phyloP scores from a whole-genome alignment of 2,113 vertebrate species.

The Xenopus borealis region DNA sequence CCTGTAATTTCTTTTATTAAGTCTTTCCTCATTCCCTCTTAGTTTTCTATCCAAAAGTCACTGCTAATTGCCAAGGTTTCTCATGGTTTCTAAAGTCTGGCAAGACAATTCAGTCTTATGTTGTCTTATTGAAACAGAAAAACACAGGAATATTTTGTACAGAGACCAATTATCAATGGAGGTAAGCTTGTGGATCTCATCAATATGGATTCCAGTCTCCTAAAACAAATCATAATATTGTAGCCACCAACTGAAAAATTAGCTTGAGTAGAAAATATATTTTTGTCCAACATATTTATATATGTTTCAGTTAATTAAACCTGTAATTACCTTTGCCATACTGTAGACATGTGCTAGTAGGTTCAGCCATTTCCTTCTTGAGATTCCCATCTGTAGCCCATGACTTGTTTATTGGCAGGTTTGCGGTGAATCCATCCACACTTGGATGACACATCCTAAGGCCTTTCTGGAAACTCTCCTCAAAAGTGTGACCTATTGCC shows the following conservation, averaged over 20 bases:
- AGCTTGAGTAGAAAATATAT: no score
- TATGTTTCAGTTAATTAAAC: no score
- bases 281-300: no score
- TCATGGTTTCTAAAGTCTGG: no score
- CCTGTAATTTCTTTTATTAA: no score
- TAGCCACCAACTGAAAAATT: not conserved
- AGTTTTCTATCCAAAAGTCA: no score
- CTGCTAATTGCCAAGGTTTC: no score
- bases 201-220: slow-evolving; percentile 68
- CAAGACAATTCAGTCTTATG: no score
- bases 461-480: slow-evolving; percentile 93
- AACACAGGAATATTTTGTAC: slow-evolving; percentile 64
- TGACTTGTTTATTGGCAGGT: slow-evolving; percentile 82
- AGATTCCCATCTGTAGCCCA: slow-evolving; percentile 74
- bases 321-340: slow-evolving; percentile 80
- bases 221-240: slow-evolving; percentile 52
- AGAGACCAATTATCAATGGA: slow-evolving; percentile 92
- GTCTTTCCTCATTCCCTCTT: no score
- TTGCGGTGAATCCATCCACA: slow-evolving; percentile 80
- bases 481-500: slow-evolving; percentile 91
- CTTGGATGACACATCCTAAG: slow-evolving; percentile 93
- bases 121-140: no score
- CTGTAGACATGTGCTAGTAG: slow-evolving; percentile 83
- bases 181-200: slow-evolving; percentile 82
- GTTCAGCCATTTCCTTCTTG: slow-evolving; percentile 77